Base-by-base conservation (phyloP, 2,888 invertebrate species). In the Bedellia somnulentella region DNA sequence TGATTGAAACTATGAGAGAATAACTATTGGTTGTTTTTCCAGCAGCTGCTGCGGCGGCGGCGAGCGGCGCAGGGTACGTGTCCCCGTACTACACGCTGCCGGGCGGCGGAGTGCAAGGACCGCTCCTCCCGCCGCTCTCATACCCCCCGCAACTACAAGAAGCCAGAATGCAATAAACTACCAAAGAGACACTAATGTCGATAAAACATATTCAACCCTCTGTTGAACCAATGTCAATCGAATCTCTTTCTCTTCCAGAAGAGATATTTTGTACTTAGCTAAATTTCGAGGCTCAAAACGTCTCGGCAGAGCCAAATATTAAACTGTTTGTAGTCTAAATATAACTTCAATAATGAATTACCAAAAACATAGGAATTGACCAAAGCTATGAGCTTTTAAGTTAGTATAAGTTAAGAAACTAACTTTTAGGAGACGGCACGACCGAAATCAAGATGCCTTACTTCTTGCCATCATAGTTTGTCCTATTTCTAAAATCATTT, bases 31-130 rank as follows among this genome's bases (percentile, higher is more conserved):
- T n/a, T 16, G 23, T 24, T 26, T 34, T 53, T 54, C 28, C 49
- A 53, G 48, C 62, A 57, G 68, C 70, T 37, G 70, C 73, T 22
- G 60, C 60, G 15, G 75, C 73, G 12, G 75, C 81, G 38, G 79
- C 78, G 4, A 78, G 80, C 35, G 80, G 82, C 2, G 85, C 86
- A 11, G 84, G 86, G 44, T 87, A 87, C 56, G 79, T 87, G 67
- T 80, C 83, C 12, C 87, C 85, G 1, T 88, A 88, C 61, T 86
- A 87, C 43, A 60, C 87, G 21, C 63, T 88, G 39, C 87, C 84
- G 4, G 61, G 70, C 1, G 81, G 81, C 15, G 80, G 82, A 5
- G 67, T 77, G 6, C 82, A 75, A 34, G 71, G 70, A 1, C 83
- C 80, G 12, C 77, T 85, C 8, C 82, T 87, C 39, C 86, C 86